Percentiles rank a stretch among this genome's conserved stretches.
Evolutionary conservation across 1,140 invertebrate species (phyloP).

Genomic region (Drosophila aff.): DNA sequence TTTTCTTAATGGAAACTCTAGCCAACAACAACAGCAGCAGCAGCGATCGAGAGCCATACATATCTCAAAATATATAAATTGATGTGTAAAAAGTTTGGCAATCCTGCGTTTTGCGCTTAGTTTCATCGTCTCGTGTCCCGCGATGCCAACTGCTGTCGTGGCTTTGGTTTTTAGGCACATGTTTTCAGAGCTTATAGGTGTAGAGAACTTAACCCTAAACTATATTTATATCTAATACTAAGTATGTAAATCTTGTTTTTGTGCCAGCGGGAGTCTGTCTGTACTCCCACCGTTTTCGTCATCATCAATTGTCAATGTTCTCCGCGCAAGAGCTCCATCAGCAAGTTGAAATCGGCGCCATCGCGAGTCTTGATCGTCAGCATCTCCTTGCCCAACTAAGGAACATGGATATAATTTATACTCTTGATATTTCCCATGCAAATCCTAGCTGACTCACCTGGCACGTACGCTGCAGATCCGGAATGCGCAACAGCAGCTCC

Average conservation of each 20-base stretch:
- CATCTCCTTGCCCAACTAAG: slow-evolving; percentile 96
- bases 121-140: slow-evolving; percentile 24
- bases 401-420: slow-evolving; percentile 17
- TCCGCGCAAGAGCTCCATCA: slow-evolving; percentile 97
- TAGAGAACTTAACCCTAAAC: slow-evolving; percentile 55
- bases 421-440: background rate
- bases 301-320: slow-evolving; percentile 89
- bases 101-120: slow-evolving; percentile 53
- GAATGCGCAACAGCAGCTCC: slow-evolving; percentile 95
- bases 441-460: slow-evolving; percentile 89
- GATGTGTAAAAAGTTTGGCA: slow-evolving; percentile 64
- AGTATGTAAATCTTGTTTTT: slow-evolving; percentile 68
- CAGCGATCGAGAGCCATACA: slow-evolving; percentile 20
- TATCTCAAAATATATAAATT: slow-evolving; percentile 49
- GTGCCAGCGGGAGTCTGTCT: slow-evolving; percentile 24
- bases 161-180: slow-evolving; percentile 75
- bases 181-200: slow-evolving; percentile 76
- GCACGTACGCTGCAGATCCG: slow-evolving; percentile 96
- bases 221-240: slow-evolving; percentile 74
- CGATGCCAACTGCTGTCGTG: slow-evolving; percentile 30
- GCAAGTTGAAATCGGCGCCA: slow-evolving; percentile 95
- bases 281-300: slow-evolving; percentile 4
- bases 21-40: slow-evolving; percentile 33
- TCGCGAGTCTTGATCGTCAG: slow-evolving; percentile 93
- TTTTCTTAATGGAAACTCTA: slow-evolving; percentile 54